These are phyloP conservation scores for Taenioides sp. DNA, from an alignment of 2,797 vertebrate genomes.

Conservation along the genomic window DNA sequence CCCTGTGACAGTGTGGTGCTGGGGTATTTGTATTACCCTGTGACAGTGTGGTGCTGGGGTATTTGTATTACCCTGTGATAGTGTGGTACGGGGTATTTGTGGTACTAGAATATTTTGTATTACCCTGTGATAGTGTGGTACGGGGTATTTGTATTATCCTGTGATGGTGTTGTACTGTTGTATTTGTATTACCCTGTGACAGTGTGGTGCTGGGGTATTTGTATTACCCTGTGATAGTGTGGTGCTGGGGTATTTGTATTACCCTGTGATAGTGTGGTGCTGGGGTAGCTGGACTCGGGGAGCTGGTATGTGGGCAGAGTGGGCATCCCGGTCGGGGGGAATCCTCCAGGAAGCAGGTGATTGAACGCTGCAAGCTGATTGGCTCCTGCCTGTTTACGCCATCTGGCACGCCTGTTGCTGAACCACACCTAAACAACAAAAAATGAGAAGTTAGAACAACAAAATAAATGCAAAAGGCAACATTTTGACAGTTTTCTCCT, in stretches of 20 bases:
- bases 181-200: conserved; percentile 73
- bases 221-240: background rate
- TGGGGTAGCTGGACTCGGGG: conserved; percentile 88
- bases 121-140: conserved; percentile 85
- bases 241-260: background rate
- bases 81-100: conserved; percentile 82
- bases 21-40: conserved; percentile 81
- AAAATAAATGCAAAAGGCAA: background rate
- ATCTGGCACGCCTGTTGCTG: conserved; percentile 93
- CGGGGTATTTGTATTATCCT: conserved; percentile 79
- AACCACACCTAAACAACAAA: conserved; percentile 89
- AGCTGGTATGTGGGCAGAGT: conserved; percentile 94
- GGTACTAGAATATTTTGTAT: background rate
- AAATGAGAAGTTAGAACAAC: background rate
- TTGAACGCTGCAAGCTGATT: conserved; percentile 97
- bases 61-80: conserved; percentile 81
- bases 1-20: conserved; percentile 86
- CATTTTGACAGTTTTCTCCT: background rate
- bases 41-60: conserved; percentile 86
- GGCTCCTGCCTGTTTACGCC: conserved; percentile 97
- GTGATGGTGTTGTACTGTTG: conserved; percentile 83
- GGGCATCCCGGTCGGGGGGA: conserved; percentile 93
- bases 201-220: conserved; percentile 85
- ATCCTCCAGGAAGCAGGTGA: conserved; percentile 94
- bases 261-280: conserved; percentile 86